Evolutionary conservation across 2,797 vertebrate species (phyloP), one percentile per base, ranked within the genome.

Genomic region (Argyrosomus regius): DNA sequence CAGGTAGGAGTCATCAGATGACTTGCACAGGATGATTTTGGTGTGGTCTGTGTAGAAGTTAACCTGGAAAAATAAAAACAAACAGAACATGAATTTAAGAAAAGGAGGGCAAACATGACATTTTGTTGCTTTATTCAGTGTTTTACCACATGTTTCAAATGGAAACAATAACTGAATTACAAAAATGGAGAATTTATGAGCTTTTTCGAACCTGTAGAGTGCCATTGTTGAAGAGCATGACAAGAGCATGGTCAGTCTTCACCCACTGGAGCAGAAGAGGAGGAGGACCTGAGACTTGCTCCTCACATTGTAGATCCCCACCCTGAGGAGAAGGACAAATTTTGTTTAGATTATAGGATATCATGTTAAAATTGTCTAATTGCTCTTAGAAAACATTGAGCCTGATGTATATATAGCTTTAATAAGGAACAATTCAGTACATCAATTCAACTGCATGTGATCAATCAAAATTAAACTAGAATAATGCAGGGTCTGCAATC

Each of bases 21-120:
- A 95, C 95, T 97, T 97, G 93, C 96, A 97, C 93, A 99, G 95
- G 87, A 99, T 98, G 83, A 99, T 95, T 91, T 99, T 99, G 22
- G 98, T 99, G 92, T 99, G 98, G 92, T 99, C 98, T 0, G 97
- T 97, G 86, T 99, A 99, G 93, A 99, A 99, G 91, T 99, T 99
- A 50, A 99, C 98, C 98, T 99, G 86, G 2, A 83, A 61, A 12
- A 71, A 39, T 9, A 39, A 39, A 65, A 24, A 20, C 6, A 50
- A 62, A 77, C 0, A 10, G 1, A 52, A 17, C 8, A 35, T 2
- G 14, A 35, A 48, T 4, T 2, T 39, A 24, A 78, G 43, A 17
- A 20, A 62, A 14, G 13, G 16, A 12, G 12, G 20, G 8, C 18
- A 56, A 49, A 18, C 2, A 39, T 39, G 35, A 39, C 35, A 39